Percentiles rank a stretch among this genome's conserved stretches.
These are phyloP conservation scores for human DNA, from an alignment of 2,113 vertebrate genomes.

Conservation along the genomic window GRCh38 chrX:13400501-13401000, in stretches of 20 bases:
- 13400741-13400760: not conserved
- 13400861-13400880: not conserved
- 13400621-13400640: no score
- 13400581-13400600: no score
- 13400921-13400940: not conserved
- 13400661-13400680: no score
- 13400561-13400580: not conserved
- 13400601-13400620: no score
- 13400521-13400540: not conserved
- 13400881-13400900: slow-evolving; percentile 24
- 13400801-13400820: not conserved
- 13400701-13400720: not conserved
- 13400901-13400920: not conserved
- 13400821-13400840: slow-evolving; percentile 24
- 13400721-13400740: not conserved
- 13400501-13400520: not conserved
- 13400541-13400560: not conserved
- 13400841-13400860: not conserved
- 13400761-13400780: slow-evolving; percentile 15
- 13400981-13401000: not conserved
- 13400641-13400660: no score
- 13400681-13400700: no score
- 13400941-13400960: not conserved
- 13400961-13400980: not conserved
- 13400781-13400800: not conserved